These are phyloP conservation scores for Girardinus metallicus DNA, from an alignment of 2,797 vertebrate genomes.

Conservation along the genomic window DNA sequence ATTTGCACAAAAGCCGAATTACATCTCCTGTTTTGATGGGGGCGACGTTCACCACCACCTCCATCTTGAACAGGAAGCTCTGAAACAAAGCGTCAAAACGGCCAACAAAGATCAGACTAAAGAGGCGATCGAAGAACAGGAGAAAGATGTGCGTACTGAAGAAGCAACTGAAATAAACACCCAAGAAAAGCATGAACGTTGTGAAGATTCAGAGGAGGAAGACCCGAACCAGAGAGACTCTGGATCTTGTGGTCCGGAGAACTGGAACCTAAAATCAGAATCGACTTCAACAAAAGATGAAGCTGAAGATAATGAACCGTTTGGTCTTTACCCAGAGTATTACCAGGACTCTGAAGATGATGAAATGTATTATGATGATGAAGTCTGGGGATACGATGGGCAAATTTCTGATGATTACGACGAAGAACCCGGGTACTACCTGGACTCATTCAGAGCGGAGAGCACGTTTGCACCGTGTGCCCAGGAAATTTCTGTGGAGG, in stretches of 20 bases:
- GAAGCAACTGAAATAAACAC: not conserved
- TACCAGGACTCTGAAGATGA: conserved; percentile 35
- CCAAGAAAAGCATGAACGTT: not conserved
- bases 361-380: conserved; percentile 7
- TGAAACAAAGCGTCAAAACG: conserved; percentile 15
- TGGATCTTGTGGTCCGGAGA: conserved; percentile 36
- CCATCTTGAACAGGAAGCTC: conserved; percentile 41
- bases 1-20: conserved; percentile 49
- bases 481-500: conserved; percentile 70
- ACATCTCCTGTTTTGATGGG: conserved; percentile 77
- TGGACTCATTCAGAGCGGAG: conserved; percentile 20
- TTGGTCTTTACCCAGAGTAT: conserved; percentile 9
- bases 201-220: conserved; percentile 14
- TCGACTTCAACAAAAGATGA: conserved; percentile 37
- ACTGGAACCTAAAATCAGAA: conserved; percentile 34
- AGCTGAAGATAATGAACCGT: conserved; percentile 28
- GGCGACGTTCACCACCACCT: conserved; percentile 69
- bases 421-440: conserved; percentile 21
- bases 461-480: conserved; percentile 60
- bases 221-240: conserved; percentile 12
- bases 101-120: conserved; percentile 9
- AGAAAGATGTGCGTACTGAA: conserved; percentile 6
- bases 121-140: not conserved
- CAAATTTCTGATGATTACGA: conserved; percentile 25
- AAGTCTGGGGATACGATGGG: conserved; percentile 4